These are phyloP conservation scores for Strix occidentalis DNA, from an alignment of 2,797 vertebrate species.

Conservation along the genomic window DNA sequence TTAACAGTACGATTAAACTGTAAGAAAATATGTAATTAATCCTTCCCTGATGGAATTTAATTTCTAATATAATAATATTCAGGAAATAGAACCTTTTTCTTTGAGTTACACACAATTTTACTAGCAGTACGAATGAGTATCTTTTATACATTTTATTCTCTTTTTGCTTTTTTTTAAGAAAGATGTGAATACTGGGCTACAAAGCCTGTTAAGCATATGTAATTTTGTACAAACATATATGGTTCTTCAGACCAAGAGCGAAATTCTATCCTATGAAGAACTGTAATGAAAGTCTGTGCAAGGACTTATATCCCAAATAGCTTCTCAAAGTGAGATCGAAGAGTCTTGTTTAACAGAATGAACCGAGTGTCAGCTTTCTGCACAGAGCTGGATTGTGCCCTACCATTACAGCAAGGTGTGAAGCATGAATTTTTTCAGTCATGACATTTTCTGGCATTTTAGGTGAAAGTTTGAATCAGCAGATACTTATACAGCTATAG, in stretches of 20 bases:
- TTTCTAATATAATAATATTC: neutral
- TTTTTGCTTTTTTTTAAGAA: neutral
- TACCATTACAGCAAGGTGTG: neutral
- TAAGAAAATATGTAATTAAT: slow-evolving; percentile 37
- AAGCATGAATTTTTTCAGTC: neutral
- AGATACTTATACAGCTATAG: neutral
- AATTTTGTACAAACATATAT: neutral
- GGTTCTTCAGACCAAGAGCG: neutral
- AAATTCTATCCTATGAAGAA: neutral
- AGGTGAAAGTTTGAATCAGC: neutral
- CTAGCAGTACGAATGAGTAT: neutral
- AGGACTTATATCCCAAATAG: neutral
- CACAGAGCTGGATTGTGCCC: neutral
- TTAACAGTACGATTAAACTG: neutral
- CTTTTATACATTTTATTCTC: neutral
- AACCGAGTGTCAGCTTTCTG: neutral
- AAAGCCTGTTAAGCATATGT: neutral
- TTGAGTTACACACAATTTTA: neutral
- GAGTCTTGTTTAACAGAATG: neutral
- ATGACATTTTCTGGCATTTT: neutral
- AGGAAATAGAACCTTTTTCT: neutral
- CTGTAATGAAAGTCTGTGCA: neutral
- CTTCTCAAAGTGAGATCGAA: neutral
- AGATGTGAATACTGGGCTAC: neutral
- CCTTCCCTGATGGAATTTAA: neutral